phyloP scores from a whole-genome alignment of 2,888 invertebrate genomes.

The Drosophila mimica region DNA sequence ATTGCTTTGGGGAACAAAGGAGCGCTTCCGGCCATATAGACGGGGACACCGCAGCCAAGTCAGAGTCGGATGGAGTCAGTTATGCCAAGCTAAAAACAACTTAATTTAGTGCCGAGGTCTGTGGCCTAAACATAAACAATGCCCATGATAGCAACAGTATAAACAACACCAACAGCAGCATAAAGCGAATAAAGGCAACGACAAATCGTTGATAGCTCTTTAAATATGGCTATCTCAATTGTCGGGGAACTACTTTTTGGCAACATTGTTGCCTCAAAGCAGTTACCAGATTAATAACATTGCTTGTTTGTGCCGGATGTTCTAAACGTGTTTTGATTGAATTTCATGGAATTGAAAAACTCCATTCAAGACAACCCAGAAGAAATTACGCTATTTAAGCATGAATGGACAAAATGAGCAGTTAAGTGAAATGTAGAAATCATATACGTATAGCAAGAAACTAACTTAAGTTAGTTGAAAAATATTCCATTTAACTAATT shows the following conservation, averaged over 20 bases:
- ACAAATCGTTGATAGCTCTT: slow-evolving; percentile 49
- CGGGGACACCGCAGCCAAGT: slow-evolving; percentile 29
- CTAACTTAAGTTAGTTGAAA: neutral
- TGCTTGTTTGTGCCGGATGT: slow-evolving; percentile 15
- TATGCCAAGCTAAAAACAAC: slow-evolving; percentile 69
- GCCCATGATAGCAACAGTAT: slow-evolving; percentile 45
- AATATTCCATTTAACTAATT: neutral
- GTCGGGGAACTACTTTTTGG: slow-evolving; percentile 24
- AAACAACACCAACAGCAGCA: slow-evolving; percentile 16
- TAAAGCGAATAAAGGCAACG: slow-evolving; percentile 32
- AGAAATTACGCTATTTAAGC: neutral
- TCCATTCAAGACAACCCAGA: neutral
- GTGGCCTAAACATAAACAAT: slow-evolving; percentile 67
- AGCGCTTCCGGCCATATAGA: slow-evolving; percentile 68
- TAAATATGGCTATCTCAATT: slow-evolving; percentile 33
- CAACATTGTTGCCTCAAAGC: slow-evolving; percentile 38
- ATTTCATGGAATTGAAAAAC: neutral
- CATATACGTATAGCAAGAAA: neutral
- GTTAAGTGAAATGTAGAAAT: neutral
- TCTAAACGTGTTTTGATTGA: slow-evolving; percentile 9
- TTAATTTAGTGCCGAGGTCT: slow-evolving; percentile 64
- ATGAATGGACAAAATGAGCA: slow-evolving; percentile 10
- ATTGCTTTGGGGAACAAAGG: slow-evolving; percentile 14
- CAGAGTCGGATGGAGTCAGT: slow-evolving; percentile 56
- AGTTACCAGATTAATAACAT: slow-evolving; percentile 31